Evolutionary conservation across 2,797 vertebrate genomes (phyloP).

Genomic region (Myotis planiceps): DNA sequence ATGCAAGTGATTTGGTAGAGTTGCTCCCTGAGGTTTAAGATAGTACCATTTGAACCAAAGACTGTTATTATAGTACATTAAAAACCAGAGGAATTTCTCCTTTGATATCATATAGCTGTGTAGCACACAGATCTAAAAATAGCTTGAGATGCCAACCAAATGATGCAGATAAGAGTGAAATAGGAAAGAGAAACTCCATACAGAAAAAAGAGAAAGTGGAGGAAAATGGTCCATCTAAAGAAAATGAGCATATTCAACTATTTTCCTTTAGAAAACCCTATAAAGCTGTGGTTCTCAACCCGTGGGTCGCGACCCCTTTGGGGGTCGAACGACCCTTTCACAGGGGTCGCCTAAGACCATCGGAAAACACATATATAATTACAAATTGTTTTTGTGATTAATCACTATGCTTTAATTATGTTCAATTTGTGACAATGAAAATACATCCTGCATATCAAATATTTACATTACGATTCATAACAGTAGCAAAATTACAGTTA

Average conservation of each 20-base stretch:
- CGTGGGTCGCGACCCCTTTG: too few relatives aligned
- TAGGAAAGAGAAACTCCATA: background rate
- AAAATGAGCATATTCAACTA: background rate
- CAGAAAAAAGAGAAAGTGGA: background rate
- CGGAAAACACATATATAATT: too few relatives aligned
- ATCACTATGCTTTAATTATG: too few relatives aligned
- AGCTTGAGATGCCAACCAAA: background rate
- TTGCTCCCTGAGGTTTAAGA: constrained; percentile 12
- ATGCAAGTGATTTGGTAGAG: constrained; percentile 38
- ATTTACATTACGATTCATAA: too few relatives aligned
- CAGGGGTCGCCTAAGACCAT: too few relatives aligned
- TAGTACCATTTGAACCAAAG: constrained; percentile 1
- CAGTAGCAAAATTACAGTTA: too few relatives aligned
- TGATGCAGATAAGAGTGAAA: background rate
- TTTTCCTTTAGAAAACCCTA: background rate
- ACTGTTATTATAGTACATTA: constrained; percentile 7
- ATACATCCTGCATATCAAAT: too few relatives aligned
- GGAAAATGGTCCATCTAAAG: background rate
- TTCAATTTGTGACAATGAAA: too few relatives aligned
- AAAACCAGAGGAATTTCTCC: background rate
- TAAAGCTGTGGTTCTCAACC: background rate
- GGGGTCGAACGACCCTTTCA: too few relatives aligned
- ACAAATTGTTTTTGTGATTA: too few relatives aligned
- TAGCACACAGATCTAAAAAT: background rate
- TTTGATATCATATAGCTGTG: constrained; percentile 18